Conservation (phyloP, 2,797 vertebrate species). For the Chaenodraco wilsoni region DNA sequence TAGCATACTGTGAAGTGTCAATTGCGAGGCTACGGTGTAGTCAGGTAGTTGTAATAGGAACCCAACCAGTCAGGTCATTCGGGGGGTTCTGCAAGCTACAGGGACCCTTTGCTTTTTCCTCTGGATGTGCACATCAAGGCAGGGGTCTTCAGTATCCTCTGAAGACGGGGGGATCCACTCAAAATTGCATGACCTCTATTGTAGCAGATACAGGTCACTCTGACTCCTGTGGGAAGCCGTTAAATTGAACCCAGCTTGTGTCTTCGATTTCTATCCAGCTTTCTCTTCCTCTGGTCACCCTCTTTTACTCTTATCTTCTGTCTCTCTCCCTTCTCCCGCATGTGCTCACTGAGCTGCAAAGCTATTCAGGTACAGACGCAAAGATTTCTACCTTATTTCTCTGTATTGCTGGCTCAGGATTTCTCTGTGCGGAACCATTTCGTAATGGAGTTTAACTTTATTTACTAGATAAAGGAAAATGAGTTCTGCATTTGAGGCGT, state of each 20-base stretch:
- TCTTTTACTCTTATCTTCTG: constrained; percentile 77
- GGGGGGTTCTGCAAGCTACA: constrained; percentile 74
- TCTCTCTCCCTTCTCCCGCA: constrained; percentile 78
- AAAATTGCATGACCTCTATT: constrained; percentile 87
- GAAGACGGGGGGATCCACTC: constrained; percentile 81
- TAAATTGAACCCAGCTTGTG: constrained; percentile 89
- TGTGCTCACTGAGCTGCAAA: constrained; percentile 87
- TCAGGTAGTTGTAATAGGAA: constrained; percentile 81
- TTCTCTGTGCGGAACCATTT: constrained; percentile 78
- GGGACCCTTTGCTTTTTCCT: constrained; percentile 80
- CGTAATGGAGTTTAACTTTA: constrained; percentile 84
- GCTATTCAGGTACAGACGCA: constrained; percentile 84
- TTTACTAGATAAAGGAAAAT: constrained; percentile 83
- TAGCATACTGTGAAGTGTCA: constrained; percentile 74
- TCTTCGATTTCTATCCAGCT: constrained; percentile 82
- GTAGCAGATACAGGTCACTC: constrained; percentile 84
- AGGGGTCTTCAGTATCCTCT: constrained; percentile 79
- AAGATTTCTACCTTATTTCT: constrained; percentile 79
- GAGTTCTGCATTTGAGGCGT: constrained; percentile 76
- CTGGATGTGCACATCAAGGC: constrained; percentile 78
- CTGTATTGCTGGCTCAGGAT: constrained; percentile 82
- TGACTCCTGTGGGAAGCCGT: constrained; percentile 84
- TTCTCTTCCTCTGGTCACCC: constrained; percentile 72
- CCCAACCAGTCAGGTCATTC: constrained; percentile 78
- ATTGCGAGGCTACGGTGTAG: constrained; percentile 68